These are phyloP conservation scores for Drosophila sordidapex DNA, from an alignment of 2,888 invertebrate species.

Conservation along the genomic window DNA sequence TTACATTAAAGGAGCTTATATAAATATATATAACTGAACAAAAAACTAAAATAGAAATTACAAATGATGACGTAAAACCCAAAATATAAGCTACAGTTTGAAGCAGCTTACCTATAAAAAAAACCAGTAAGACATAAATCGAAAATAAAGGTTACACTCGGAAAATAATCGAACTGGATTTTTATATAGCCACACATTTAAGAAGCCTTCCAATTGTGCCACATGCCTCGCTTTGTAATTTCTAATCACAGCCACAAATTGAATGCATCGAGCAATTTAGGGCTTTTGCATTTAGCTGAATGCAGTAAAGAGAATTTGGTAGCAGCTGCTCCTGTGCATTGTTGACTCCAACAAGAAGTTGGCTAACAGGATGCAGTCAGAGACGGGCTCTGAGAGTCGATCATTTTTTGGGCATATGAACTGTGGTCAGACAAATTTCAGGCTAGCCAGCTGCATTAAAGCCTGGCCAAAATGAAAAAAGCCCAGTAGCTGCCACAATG, in stretches of 20 bases:
- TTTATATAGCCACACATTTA: background rate
- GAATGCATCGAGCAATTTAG: too few relatives aligned
- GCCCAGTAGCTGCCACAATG: constrained; percentile 74
- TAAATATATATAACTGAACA: background rate
- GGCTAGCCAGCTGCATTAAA: constrained; percentile 24
- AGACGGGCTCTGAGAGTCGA: constrained; percentile 21
- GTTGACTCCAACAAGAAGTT: constrained; percentile 16
- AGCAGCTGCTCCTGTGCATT: constrained; percentile 8
- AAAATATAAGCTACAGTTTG: background rate
- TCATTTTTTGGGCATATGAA: background rate
- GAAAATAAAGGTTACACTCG: background rate
- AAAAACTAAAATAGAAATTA: background rate
- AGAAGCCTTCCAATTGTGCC: background rate
- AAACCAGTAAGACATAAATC: background rate
- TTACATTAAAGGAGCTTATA: background rate
- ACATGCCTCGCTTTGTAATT: background rate
- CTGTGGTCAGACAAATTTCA: constrained; percentile 25
- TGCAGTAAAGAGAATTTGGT: constrained; percentile 14
- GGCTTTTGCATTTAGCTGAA: background rate
- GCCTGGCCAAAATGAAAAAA: constrained; percentile 56
- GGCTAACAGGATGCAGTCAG: constrained; percentile 28
- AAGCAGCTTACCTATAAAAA: background rate
- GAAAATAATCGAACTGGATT: background rate
- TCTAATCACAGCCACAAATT: background rate
- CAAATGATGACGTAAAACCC: background rate